Percentiles rank a stretch among this genome's conserved stretches.
These are phyloP conservation scores for Plectus sambesii DNA, from an alignment of 1,140 invertebrate genomes.

Conservation along the genomic window DNA sequence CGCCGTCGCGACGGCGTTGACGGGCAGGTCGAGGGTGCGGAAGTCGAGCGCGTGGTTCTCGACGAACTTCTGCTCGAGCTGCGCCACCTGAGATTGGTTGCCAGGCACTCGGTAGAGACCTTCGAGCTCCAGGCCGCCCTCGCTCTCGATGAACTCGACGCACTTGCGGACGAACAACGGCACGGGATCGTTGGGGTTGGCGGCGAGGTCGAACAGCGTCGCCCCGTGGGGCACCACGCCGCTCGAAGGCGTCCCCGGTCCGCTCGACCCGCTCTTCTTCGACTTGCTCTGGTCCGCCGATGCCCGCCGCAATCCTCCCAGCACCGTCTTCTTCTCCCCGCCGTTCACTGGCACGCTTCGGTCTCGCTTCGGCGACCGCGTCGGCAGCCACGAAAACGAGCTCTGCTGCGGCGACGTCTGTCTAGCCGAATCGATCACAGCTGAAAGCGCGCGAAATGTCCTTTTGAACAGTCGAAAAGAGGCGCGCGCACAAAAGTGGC, in stretches of 20 bases:
- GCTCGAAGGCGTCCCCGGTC: conserved; percentile 57
- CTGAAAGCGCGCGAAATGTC: too few relatives aligned
- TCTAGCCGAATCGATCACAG: too few relatives aligned
- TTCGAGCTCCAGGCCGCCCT: conserved; percentile 74
- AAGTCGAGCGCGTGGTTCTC: conserved; percentile 57
- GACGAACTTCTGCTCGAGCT: conserved; percentile 72
- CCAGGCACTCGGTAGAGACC: conserved; percentile 86
- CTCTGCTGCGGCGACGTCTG: too few relatives aligned
- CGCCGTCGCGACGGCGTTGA: conserved; percentile 14
- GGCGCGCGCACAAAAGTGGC: too few relatives aligned
- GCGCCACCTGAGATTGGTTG: conserved; percentile 83
- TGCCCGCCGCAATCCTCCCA: conserved; percentile 64
- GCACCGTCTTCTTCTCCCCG: conserved; percentile 68
- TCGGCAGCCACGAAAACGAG: conserved; percentile 41
- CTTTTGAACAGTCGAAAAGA: too few relatives aligned
- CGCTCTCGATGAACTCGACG: conserved; percentile 73
- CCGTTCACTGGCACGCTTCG: too few relatives aligned
- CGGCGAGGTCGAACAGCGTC: conserved; percentile 51
- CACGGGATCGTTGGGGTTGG: conserved; percentile 54
- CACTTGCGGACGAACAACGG: conserved; percentile 87
- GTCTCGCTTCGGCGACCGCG: conserved; percentile 30
- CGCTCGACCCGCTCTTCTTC: conserved; percentile 52
- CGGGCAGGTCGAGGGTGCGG: conserved; percentile 7
- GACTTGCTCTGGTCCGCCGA: conserved; percentile 56
- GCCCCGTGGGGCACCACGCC: conserved; percentile 73